Conservation (phyloP, 2,888 invertebrate genomes). For the Leucoptera coffeella region DNA sequence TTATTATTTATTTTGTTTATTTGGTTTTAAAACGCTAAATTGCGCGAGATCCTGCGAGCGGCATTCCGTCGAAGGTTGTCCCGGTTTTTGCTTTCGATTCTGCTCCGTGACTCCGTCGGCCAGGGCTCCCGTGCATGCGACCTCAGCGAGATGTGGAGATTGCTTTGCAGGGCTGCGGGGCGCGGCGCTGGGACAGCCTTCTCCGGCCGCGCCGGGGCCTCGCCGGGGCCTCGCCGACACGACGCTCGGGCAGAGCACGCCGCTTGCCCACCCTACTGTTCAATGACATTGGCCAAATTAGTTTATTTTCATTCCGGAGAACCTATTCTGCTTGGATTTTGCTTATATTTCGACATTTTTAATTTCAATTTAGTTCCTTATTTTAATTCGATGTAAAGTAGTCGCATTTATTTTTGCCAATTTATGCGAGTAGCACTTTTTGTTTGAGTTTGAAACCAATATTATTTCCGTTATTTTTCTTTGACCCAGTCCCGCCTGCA, state of each 20-base stretch:
- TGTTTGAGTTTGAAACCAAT: conserved; percentile 22
- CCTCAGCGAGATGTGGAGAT: conserved; percentile 24
- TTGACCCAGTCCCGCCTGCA: conserved; percentile 21
- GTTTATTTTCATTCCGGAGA: conserved; percentile 49
- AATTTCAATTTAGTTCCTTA: conserved; percentile 27
- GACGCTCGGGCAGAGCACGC: background rate
- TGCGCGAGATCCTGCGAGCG: conserved; percentile 33
- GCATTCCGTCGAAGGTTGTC: conserved; percentile 55
- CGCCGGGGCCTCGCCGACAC: background rate
- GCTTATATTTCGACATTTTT: conserved; percentile 45
- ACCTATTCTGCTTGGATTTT: conserved; percentile 53
- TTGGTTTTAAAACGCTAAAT: conserved; percentile 29
- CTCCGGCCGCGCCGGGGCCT: conserved; percentile 6
- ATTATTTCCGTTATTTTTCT: conserved; percentile 35
- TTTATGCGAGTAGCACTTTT: conserved; percentile 35
- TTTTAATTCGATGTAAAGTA: conserved; percentile 25
- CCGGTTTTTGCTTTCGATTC: conserved; percentile 53
- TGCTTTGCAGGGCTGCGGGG: conserved; percentile 29
- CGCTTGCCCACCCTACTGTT: conserved; percentile 22
- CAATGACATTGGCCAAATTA: conserved; percentile 51
- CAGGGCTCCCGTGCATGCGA: conserved; percentile 46
- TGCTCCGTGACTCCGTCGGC: no score
- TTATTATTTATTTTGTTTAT: conserved; percentile 34
- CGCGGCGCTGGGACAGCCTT: conserved; percentile 46
- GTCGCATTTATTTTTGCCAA: conserved; percentile 36